Percentiles rank a stretch among this genome's conserved stretches.
These are phyloP conservation scores for Anthopleura sola DNA, from an alignment of 64 coral and sea anemone genomes.

Conservation along the genomic window DNA sequence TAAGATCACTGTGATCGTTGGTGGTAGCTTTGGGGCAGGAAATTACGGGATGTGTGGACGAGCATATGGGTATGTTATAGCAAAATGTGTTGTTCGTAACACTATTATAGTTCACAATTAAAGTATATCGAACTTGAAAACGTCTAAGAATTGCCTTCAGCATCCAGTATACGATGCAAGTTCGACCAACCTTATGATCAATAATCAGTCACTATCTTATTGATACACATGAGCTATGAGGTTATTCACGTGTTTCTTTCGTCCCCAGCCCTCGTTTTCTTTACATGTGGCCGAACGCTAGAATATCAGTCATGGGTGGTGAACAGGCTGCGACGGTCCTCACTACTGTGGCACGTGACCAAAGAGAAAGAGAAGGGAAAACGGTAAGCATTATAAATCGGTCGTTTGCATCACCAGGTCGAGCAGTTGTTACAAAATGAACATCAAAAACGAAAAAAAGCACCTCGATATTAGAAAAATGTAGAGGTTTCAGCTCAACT, in stretches of 20 bases:
- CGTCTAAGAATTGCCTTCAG: too few relatives aligned
- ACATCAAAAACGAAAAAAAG: too few relatives aligned
- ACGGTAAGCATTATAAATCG: background rate
- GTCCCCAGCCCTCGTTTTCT: constrained; percentile 74
- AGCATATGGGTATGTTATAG: constrained; percentile 75
- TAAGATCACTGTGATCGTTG: constrained; percentile 96
- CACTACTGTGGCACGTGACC: constrained; percentile 78
- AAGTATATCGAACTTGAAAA: too few relatives aligned
- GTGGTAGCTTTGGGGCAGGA: constrained; percentile 98
- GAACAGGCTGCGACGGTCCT: constrained; percentile 94
- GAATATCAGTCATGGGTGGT: constrained; percentile 98
- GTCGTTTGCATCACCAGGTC: too few relatives aligned
- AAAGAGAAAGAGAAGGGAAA: constrained; percentile 41
- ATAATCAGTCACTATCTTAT: too few relatives aligned
- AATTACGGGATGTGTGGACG: constrained; percentile 99
- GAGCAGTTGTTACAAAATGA: too few relatives aligned
- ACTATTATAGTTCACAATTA: too few relatives aligned
- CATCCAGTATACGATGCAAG: too few relatives aligned
- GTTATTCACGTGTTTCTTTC: constrained; percentile 4
- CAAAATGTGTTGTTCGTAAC: too few relatives aligned
- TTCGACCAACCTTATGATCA: too few relatives aligned
- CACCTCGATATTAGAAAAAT: too few relatives aligned
- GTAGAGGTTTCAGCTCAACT: too few relatives aligned
- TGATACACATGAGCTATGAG: background rate
- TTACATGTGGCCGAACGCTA: constrained; percentile 97